Evolutionary conservation across 2,113 vertebrate genomes (phyloP).

Genomic region (Sylvia atricapilla): DNA sequence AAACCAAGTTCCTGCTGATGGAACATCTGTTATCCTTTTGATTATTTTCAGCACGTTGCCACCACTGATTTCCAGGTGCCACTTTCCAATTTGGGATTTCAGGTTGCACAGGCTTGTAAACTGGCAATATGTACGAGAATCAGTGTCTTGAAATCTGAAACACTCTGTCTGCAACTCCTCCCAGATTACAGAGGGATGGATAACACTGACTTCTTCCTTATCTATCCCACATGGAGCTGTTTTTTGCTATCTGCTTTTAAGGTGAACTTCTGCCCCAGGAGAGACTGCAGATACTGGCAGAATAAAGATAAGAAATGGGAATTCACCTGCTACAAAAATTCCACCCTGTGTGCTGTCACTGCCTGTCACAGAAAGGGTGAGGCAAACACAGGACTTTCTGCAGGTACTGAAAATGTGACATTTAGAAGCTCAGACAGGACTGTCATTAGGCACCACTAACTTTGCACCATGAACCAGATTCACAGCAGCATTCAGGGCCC

Average conservation of each 20-base stretch:
- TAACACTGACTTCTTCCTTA: neutral
- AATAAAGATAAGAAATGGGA: neutral
- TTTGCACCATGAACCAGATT: neutral
- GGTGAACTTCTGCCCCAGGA: neutral
- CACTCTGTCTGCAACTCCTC: neutral
- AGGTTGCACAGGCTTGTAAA: neutral
- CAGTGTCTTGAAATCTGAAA: neutral
- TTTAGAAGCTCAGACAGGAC: neutral
- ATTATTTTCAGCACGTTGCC: neutral
- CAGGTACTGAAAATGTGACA: neutral
- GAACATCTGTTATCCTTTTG: neutral
- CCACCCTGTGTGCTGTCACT: neutral
- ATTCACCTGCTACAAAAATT: neutral
- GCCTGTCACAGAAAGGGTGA: neutral
- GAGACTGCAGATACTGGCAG: neutral
- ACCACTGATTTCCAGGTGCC: neutral
- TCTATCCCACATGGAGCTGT: neutral
- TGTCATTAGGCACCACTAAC: neutral
- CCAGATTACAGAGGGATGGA: neutral
- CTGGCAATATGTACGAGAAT: neutral
- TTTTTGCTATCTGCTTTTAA: neutral
- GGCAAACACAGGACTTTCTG: neutral
- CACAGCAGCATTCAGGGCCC: neutral
- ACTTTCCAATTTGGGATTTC: neutral
- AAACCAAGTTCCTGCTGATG: neutral